Base-by-base conservation (phyloP, 1,140 invertebrate species). In the Hycleus cichorii region DNA sequence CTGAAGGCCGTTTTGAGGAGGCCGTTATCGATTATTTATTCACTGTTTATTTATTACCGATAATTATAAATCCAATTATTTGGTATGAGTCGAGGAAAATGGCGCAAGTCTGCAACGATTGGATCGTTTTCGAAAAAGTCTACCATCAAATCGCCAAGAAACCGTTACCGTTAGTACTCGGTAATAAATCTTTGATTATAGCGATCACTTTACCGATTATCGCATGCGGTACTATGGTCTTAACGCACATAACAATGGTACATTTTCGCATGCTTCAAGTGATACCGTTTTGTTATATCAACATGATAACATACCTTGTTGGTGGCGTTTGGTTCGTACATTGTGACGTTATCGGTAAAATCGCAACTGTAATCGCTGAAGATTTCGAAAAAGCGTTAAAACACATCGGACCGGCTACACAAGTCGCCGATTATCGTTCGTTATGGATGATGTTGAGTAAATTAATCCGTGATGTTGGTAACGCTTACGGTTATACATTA, bases 11-110 rank as follows among this genome's bases (percentile, higher is more conserved):
- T 49, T 86, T 86, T 58, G 83, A 85, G 65, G 83, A 86, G 69
- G 83, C 82, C 1, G 83, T 85, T 1, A 85, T 86, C 61, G 82
- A 82, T 51, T 86, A 86, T 66, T 69, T 86, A 1, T 86, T 86
- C 64, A 79, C 82, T 3, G 79, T 85, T 0, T 84, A 85, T 67
- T 75, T 86, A 27, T 75, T 84, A 52, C 83, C 83, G 0, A 77
- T 83, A 65, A 69, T 80, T 10, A 70, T 78, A 0, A 76, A 83
- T 51, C 82, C 82, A 0, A 75, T 86, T 43, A 62, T 82, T 27
- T 84, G 82, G 80, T 82, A 79, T 62, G 83, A 85, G 62, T 80
- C 81, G 2, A 72, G 73, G 43, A 82, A 83, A 71, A 78, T 83
- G 55, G 81, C 80, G 0, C 69, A 57, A 1, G 75, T 84, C 3